A percentile compares a stretch with the other conserved stretches of the same genome.
phyloP scores from a whole-genome alignment of 2,888 invertebrate species.

The Platerodrilus igneus region DNA sequence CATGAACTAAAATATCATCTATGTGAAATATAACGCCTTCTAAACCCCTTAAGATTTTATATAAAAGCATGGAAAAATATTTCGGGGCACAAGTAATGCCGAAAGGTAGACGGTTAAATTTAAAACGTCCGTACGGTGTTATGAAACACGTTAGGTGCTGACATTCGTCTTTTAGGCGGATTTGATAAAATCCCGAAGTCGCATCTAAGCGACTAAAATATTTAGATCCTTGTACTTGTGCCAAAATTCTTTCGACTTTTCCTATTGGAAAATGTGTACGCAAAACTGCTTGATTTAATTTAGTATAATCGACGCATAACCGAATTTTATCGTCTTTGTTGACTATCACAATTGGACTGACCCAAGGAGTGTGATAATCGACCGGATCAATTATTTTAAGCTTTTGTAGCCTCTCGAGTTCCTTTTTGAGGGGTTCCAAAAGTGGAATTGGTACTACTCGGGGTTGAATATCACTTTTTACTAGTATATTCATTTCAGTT shows the following conservation, averaged over 20 bases:
- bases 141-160: conserved; percentile 22
- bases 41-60: conserved; percentile 3
- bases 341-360: conserved; percentile 24
- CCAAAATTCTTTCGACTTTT: conserved; percentile 29
- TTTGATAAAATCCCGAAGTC: conserved; percentile 5
- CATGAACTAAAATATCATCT: too few species aligned
- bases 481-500: too few species aligned
- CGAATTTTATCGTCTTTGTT: conserved; percentile 15
- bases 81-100: conserved; percentile 23
- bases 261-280: conserved; percentile 30
- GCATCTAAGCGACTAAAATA: conserved; percentile 31
- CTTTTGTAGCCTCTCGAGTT: conserved; percentile 18
- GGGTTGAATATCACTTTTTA: too few species aligned
- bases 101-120: conserved; percentile 18
- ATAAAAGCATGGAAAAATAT: conserved; percentile 10
- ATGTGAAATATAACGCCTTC: too few species aligned
- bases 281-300: conserved; percentile 24
- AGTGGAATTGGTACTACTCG: conserved; percentile 24
- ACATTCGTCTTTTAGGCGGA: conserved; percentile 15
- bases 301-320: conserved; percentile 25
- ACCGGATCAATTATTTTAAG: conserved; percentile 24
- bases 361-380: conserved; percentile 20
- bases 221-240: conserved; percentile 25
- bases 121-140: conserved; percentile 22
- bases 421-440: conserved; percentile 21